Evolutionary conservation across 2,888 invertebrate genomes (phyloP).

Genomic region (Gryllus longicercus): DNA sequence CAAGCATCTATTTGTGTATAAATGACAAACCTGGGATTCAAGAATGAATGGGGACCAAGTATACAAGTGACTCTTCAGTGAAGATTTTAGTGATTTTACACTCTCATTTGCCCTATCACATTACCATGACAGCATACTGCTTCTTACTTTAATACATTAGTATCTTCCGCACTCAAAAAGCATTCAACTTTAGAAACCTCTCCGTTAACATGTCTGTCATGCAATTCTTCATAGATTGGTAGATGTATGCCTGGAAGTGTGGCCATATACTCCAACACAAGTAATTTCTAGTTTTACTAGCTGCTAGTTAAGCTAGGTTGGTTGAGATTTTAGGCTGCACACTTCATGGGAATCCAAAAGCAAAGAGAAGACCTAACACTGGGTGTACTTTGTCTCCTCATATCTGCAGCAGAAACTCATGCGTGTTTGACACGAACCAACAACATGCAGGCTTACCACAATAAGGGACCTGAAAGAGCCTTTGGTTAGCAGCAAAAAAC

Average conservation of each 20-base stretch:
- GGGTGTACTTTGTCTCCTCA: background rate
- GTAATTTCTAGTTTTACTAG: background rate
- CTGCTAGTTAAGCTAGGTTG: constrained; percentile 1
- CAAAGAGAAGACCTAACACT: background rate
- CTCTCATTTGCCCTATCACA: background rate
- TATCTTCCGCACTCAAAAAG: background rate
- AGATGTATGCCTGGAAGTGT: background rate
- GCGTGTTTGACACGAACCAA: background rate
- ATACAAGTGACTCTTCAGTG: background rate
- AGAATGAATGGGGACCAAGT: background rate
- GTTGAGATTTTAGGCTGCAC: background rate
- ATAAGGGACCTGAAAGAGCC: constrained; percentile 6
- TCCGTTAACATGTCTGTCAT: background rate
- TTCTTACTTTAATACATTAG: background rate
- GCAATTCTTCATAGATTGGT: background rate
- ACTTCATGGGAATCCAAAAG: background rate
- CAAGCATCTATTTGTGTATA: background rate
- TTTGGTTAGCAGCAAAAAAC: background rate
- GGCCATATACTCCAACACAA: background rate
- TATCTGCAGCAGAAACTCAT: background rate
- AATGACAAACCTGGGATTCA: background rate
- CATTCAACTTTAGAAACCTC: too few relatives aligned
- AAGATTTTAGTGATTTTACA: background rate
- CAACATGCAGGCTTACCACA: background rate
- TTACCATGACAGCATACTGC: background rate